phyloP scores from a whole-genome alignment of 2,888 invertebrate species.

The Polylopha cassiicola region DNA sequence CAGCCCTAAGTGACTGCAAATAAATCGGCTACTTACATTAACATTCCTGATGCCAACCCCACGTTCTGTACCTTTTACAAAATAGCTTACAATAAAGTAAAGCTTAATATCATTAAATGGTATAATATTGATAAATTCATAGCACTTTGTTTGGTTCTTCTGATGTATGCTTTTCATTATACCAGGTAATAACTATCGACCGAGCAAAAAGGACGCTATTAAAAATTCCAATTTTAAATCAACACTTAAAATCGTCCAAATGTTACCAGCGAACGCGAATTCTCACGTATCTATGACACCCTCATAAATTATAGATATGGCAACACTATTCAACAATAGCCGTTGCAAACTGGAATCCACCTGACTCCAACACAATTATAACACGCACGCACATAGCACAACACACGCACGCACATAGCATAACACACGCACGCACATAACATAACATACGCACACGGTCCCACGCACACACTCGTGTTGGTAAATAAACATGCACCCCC shows the following conservation, averaged over 20 bases:
- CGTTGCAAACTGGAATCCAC: constrained; percentile 52
- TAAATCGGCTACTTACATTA: constrained; percentile 38
- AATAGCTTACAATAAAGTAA: no score
- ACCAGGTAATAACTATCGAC: no score
- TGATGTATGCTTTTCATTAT: no score
- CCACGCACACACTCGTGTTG: background rate
- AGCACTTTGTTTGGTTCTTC: no score
- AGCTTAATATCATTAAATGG: no score
- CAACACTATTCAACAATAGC: constrained; percentile 32
- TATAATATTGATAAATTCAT: no score
- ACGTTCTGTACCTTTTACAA: no score
- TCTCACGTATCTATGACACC: constrained; percentile 42
- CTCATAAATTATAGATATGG: constrained; percentile 42
- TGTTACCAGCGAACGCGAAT: constrained; percentile 26
- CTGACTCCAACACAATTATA: constrained; percentile 36
- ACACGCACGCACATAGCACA: constrained; percentile 3
- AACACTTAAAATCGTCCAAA: constrained; percentile 4
- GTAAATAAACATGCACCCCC: constrained; percentile 23
- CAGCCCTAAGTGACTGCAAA: constrained; percentile 32
- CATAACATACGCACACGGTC: background rate
- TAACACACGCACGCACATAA: constrained; percentile 5
- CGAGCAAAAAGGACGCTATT: no score
- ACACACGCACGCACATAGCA: constrained; percentile 8
- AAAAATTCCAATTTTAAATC: no score
- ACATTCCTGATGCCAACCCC: constrained; percentile 43